phyloP scores from a whole-genome alignment of 2,797 vertebrate species.

The Petrocephalus sullivani region DNA sequence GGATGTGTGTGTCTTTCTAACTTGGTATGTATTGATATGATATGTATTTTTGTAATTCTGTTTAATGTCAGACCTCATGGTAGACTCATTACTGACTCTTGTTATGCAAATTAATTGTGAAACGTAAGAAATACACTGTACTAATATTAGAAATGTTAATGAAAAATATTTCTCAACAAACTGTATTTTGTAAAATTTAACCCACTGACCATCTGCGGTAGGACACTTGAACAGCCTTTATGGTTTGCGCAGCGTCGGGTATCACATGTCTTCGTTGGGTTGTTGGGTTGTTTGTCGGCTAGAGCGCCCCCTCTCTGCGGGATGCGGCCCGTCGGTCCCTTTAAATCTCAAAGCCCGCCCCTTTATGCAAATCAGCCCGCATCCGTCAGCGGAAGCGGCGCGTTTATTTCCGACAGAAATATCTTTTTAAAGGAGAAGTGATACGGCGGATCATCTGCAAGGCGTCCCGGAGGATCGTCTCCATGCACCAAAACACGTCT shows the following conservation, averaged over 20 bases:
- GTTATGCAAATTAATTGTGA: no score
- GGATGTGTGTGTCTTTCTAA: no score
- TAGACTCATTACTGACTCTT: no score
- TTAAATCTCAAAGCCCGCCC: constrained; percentile 26
- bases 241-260: not conserved
- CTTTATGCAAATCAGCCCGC: constrained; percentile 23
- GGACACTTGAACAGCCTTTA: not conserved
- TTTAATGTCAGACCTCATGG: no score
- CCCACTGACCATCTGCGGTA: not conserved
- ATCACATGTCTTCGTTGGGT: not conserved
- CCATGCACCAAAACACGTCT: constrained; percentile 12
- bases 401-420: constrained; percentile 35
- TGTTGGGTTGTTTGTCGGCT: not conserved
- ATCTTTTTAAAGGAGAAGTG: constrained; percentile 32
- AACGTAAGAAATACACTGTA: not conserved
- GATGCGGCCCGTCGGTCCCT: not conserved
- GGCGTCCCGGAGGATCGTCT: constrained; percentile 17
- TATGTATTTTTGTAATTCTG: no score
- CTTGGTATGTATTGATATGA: no score
- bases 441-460: constrained; percentile 16
- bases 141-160: not conserved
- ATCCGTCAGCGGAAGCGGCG: constrained; percentile 30
- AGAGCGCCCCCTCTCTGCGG: not conserved
- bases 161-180: not conserved
- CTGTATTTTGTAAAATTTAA: not conserved